Conservation (phyloP, 2,797 vertebrate species). For the Channa striata region DNA sequence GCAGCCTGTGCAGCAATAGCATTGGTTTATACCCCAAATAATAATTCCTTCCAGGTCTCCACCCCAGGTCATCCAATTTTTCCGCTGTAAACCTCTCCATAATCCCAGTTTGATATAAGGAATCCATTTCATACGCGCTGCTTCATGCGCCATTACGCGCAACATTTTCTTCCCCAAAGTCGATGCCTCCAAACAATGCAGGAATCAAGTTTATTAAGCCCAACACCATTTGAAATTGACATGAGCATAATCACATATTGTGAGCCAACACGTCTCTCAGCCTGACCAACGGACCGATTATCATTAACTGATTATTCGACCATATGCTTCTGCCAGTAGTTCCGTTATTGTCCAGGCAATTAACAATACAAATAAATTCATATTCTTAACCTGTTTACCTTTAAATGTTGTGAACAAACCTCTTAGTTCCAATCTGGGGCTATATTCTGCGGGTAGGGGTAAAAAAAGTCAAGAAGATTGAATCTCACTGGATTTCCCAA, state of each 20-base stretch:
- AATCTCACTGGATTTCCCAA: neutral
- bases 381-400: neutral
- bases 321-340: neutral
- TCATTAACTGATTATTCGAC: neutral
- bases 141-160: slow-evolving; percentile 43
- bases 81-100: slow-evolving; percentile 34
- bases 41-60: slow-evolving; percentile 62
- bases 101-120: slow-evolving; percentile 24
- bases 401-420: neutral
- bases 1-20: slow-evolving; percentile 49
- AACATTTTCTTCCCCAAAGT: slow-evolving; percentile 1
- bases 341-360: neutral
- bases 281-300: neutral
- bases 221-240: neutral
- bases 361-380: neutral
- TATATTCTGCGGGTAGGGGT: too few species aligned
- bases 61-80: slow-evolving; percentile 46
- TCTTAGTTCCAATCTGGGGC: too few species aligned
- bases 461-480: neutral
- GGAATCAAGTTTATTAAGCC: slow-evolving; percentile 9
- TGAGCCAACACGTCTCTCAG: neutral
- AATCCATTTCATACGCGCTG: slow-evolving; percentile 41
- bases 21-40: slow-evolving; percentile 69
- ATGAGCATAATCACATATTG: neutral
- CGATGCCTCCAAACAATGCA: neutral